Base-by-base conservation (phyloP, 2,888 invertebrate genomes). In the Baronia brevicornis region DNA sequence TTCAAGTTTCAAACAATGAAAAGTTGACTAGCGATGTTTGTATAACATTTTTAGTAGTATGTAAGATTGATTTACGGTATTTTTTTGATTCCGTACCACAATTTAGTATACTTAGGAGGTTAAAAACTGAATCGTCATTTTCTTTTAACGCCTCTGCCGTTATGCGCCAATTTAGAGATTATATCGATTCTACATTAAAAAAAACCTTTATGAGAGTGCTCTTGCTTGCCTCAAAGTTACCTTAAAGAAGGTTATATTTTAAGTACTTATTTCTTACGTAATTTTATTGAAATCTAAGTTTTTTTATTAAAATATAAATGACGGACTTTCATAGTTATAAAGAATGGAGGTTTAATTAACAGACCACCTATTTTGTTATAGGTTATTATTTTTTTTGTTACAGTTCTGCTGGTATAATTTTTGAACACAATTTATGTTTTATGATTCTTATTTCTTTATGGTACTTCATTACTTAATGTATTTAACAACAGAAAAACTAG, bases 161-260 rank as follows among this genome's bases (percentile, higher is more conserved):
- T 46, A 46, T 42, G 46, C 39, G 44, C 46, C 51, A 42, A 47
- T 49, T 46, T 48, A 40, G 42, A 46, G 39, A 44, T 39, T 32
- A 39, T 45, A 41, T 46, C 46, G 27, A 49, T 44, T 46, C 43
- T 48, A 46, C 42, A 43, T 42, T 36, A 36, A 43, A 40, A 47
- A 38, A 42, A 48, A 58, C 49, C 46, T 51, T 52, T 52, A 48
- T 49, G 52, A 56, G 43, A 64, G 53, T 43, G 53, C 67, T 74
- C 78, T 78, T 78, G 77, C 77, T 75, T 69, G 61, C 59, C 48
- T 58, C 36, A 36, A 49, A 49, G 55, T 68, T 70, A 70, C 63
- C 64, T 67, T 39, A 33, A 52, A 59, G 61, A 58, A 59, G 58
- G 49, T 41, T 36, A 51, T 54, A 42, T 36, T 26, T 51, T 55